Conservation (phyloP, 1,140 invertebrate species). For the Pseudomyrmex pallidus region DNA sequence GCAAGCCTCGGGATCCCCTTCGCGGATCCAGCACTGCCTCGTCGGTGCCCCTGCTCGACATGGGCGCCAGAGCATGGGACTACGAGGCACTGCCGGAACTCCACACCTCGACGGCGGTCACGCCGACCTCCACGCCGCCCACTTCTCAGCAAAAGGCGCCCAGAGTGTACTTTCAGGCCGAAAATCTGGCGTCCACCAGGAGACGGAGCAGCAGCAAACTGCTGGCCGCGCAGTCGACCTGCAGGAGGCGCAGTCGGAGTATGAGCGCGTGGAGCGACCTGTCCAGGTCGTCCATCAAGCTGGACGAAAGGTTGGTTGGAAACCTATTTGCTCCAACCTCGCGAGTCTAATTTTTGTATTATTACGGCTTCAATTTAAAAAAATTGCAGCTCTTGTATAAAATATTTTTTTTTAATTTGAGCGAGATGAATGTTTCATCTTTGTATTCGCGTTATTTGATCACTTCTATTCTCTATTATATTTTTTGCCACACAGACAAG, state of each 20-base stretch:
- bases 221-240: conserved; percentile 81
- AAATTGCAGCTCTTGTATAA: no score
- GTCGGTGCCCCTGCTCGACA: conserved; percentile 80
- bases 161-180: conserved; percentile 91
- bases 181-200: conserved; percentile 86
- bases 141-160: conserved; percentile 74
- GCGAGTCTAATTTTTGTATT: no score
- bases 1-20: conserved; percentile 71
- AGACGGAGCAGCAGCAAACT: conserved; percentile 86
- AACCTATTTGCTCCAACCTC: background rate
- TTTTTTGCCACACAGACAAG: background rate
- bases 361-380: no score
- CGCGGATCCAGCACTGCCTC: conserved; percentile 78
- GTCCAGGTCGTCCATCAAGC: conserved; percentile 91
- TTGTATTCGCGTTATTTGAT: background rate
- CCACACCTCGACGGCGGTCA: conserved; percentile 78
- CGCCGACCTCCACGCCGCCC: conserved; percentile 82
- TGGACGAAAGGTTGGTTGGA: conserved; percentile 90
- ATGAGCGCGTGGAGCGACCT: conserved; percentile 95
- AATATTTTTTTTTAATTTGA: background rate
- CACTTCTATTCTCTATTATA: background rate
- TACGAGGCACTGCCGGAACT: conserved; percentile 86
- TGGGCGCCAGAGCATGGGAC: conserved; percentile 84
- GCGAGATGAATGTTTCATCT: background rate
- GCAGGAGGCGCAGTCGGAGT: conserved; percentile 88